Conservation (phyloP, 2,113 vertebrate genomes). For the Neolamprologus kungweensis region DNA sequence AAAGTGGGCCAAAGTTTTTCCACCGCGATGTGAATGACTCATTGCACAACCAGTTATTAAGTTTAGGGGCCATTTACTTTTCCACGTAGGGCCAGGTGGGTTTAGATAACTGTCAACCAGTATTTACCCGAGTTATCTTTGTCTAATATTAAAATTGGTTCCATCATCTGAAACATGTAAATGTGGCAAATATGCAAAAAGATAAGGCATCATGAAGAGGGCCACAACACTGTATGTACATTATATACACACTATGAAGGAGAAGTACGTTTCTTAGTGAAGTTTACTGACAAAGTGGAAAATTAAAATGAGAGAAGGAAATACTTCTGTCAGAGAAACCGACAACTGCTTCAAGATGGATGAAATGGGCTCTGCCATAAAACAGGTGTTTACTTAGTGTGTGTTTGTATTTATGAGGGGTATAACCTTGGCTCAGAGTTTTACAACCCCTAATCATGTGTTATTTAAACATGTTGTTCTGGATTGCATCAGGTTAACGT, state of each 20-base stretch:
- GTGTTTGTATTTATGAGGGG: constrained; percentile 63
- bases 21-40: background rate
- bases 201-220: background rate
- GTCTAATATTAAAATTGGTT: background rate
- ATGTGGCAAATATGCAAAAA: background rate
- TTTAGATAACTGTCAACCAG: background rate
- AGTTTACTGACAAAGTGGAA: background rate
- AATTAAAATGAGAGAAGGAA: background rate
- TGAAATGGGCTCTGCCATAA: constrained; percentile 40
- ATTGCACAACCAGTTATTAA: background rate
- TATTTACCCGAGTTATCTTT: background rate
- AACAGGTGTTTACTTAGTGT: constrained; percentile 33
- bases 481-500: constrained; percentile 67
- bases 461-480: constrained; percentile 68
- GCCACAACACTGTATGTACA: background rate
- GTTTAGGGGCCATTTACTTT: background rate
- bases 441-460: constrained; percentile 72
- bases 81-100: background rate
- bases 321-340: background rate
- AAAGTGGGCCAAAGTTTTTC: background rate
- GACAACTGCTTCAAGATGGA: constrained; percentile 26
- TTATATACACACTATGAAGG: background rate
- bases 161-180: background rate
- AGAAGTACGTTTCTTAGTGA: background rate
- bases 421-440: constrained; percentile 68